Base-by-base conservation (phyloP, 2,797 vertebrate species). In the Pipistrellus pipistrellus region DNA sequence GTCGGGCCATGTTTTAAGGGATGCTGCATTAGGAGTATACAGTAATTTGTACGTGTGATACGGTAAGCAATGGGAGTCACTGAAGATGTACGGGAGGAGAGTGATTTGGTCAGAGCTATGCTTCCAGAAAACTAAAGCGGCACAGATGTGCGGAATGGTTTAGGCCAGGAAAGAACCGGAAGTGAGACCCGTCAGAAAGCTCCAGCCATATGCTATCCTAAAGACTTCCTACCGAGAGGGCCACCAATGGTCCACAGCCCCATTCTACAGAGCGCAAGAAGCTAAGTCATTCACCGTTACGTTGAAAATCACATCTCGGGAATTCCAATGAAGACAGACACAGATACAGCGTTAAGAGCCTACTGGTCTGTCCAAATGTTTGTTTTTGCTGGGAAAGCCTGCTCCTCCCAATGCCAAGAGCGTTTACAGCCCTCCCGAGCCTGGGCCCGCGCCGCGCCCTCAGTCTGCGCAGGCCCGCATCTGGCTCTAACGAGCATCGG, bases 401-500 rank as follows among this genome's bases (percentile, higher is more conserved):
- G 18, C 32, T 30, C 81, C 64, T 91, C 62, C 44, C 64, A 68
- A 82, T 21, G 73, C 84, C 90, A 78, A 68, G 32, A 48, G 75
- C 64, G 11, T 53, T 41, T n/a, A 44, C 57, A 64, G 8, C 18
- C 82, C 35, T 53, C 68, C 69, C n/a, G n/a, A 18, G n/a, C 10
- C 81, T 0, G 30, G 80, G 80, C 77, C 55, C 4, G 23, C 66
- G 75, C 85, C 87, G 51, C 68, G 77, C 27, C 59, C 20, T 41
- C 71, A 80, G 66, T 68, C 3, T 81, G 69, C 87, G 69, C 78
- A 82, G 78, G 51, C 69, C 85, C 62, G 32, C 64, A 88, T 88
- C 80, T 93, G 91, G 91, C 89, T 95, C 96, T 88, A 78, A 92
- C 68, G 93, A 69, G 73, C 77, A 71, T 11, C 48, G n/a, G 85